Percentiles rank a stretch among this genome's conserved stretches.
phyloP scores from a whole-genome alignment of 2,888 invertebrate genomes.

The Mesochorus sp. region DNA sequence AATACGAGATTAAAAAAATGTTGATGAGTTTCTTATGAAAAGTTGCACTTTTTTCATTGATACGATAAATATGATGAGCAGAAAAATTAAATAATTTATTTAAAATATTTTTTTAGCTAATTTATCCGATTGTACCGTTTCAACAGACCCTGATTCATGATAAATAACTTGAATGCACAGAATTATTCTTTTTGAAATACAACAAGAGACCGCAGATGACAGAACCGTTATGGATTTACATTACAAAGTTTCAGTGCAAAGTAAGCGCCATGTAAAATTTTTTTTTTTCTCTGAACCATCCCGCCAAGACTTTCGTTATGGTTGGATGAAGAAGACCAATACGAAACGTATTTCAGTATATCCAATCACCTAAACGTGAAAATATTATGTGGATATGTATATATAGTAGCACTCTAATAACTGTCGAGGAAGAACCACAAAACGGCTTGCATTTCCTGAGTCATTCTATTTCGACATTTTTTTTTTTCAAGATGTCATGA shows the following conservation, averaged over 20 bases:
- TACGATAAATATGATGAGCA: too few relatives aligned
- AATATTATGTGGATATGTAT: background rate
- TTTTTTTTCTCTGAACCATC: constrained; percentile 3
- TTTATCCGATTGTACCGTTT: too few relatives aligned
- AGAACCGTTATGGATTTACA: constrained; percentile 32
- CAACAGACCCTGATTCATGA: too few relatives aligned
- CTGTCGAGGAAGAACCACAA: constrained; percentile 41
- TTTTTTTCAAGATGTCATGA: constrained; percentile 1
- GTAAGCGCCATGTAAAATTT: constrained; percentile 12
- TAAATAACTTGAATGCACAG: too few relatives aligned
- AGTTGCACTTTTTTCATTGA: too few relatives aligned
- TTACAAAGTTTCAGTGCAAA: background rate
- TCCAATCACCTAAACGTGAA: constrained; percentile 22
- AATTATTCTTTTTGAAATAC: constrained; percentile 7
- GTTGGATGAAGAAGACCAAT: constrained; percentile 31
- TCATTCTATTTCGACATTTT: background rate
- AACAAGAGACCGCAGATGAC: background rate
- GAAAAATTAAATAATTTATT: too few relatives aligned
- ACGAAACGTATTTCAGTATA: constrained; percentile 34
- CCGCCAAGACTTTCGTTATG: constrained; percentile 44
- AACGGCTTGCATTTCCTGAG: constrained; percentile 50
- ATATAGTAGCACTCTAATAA: constrained; percentile 30
- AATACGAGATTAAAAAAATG: too few relatives aligned
- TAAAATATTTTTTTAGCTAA: too few relatives aligned
- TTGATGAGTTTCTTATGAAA: too few relatives aligned